Evolutionary conservation across 2,797 vertebrate species (phyloP), one percentile per base, ranked within the genome.

Genomic region (Zenarchopterus dispar): DNA sequence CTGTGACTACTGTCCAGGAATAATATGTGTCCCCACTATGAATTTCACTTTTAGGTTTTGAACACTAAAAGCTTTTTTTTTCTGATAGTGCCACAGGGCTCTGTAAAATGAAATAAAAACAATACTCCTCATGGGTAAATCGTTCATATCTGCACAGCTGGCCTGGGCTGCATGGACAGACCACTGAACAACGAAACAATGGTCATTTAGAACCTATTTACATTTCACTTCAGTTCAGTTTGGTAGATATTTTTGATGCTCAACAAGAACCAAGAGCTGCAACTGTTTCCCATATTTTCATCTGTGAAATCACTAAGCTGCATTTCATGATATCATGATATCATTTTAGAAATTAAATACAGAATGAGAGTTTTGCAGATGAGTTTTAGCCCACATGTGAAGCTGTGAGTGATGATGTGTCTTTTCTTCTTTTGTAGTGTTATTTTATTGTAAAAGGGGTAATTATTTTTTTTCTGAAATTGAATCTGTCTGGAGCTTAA

Each of bases 121-220:
- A 75, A 92, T 92, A 93, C 82, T 92, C 92, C 91, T 92, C 49
- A 22, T 81, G 91, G 89, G 92, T 76, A 68, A 82, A 80, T 84
- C 22, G 43, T 50, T 88, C 62, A 78, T 94, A 92, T 94, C 94
- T 93, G 66, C 33, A 65, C 92, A 94, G 94, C 92, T 94, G 92
- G 87, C 2, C 51, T n/a, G 44, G 62, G 49, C 62, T 78, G 60
- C 43, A 36, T 77, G 75, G 70, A 90, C 75, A 81, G 79, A 82
- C 67, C 74, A 90, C 93, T 88, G 67, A 77, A 91, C 88, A 91
- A 82, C 85, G 78, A 90, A 91, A 85, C 83, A 87, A 84, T 79
- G 84, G 88, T 91, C 84, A 91, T 90, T 90, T 79, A 84, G 91
- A 89, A 82, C 76, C 82, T 86, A 84, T 93, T 91, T 92, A 87